Evolutionary conservation across 2,888 invertebrate genomes (phyloP).

Genomic region (Tetragonisca angustula): DNA sequence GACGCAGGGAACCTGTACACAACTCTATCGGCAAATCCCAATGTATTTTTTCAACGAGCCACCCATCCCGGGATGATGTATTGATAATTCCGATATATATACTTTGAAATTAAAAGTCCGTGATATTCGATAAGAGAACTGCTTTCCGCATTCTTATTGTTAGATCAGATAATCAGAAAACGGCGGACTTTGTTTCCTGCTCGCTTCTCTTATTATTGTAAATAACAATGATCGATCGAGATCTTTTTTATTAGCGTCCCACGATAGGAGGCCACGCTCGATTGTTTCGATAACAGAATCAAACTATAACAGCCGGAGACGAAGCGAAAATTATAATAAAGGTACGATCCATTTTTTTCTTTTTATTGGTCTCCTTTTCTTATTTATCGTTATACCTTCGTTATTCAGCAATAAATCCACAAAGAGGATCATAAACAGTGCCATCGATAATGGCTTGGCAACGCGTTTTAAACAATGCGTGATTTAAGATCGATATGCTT

Average conservation of each 20-base stretch:
- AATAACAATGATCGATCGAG: conserved; percentile 45
- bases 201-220: conserved; percentile 50
- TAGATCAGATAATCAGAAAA: conserved; percentile 58
- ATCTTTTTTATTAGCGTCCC: conserved; percentile 4
- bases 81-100: conserved; percentile 83
- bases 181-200: conserved; percentile 30
- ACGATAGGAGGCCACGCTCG: conserved; percentile 4
- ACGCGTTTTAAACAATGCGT: too few relatives aligned
- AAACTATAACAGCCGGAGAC: conserved; percentile 26
- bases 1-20: conserved; percentile 92
- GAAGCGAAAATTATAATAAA: conserved; percentile 58
- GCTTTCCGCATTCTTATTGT: conserved; percentile 26
- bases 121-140: conserved; percentile 25
- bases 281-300: conserved; percentile 46
- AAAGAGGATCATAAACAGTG: neutral
- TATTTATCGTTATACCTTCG: neutral
- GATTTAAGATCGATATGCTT: too few relatives aligned
- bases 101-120: neutral
- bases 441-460: too few relatives aligned
- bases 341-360: conserved; percentile 52
- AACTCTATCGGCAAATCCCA: conserved; percentile 95
- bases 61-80: conserved; percentile 97
- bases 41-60: conserved; percentile 95
- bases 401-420: neutral
- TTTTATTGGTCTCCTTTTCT: conserved; percentile 27